Evolutionary conservation across 2,888 invertebrate species (phyloP), one percentile per base, ranked within the genome.

Genomic region (Apamea sordens): DNA sequence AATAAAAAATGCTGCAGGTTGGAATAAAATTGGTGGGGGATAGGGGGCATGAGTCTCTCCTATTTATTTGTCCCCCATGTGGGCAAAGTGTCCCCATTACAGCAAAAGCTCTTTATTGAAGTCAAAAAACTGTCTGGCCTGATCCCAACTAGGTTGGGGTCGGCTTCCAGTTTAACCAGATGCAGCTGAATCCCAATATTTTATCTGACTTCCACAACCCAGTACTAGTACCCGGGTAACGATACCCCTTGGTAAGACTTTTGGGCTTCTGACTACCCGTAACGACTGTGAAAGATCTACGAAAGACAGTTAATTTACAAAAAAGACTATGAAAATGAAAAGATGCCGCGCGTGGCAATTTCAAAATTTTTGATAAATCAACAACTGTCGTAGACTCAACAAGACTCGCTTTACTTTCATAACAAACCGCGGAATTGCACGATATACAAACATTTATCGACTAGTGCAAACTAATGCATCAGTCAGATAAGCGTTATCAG

Each of bases 391-490:
- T 84, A 77, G 53, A 77, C 53, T 78, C 8, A 63, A 63, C 53
- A 53, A 61, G 8, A 61, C 44, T 64, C 24, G 44, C 18, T 76
- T 44, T 63, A 53, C 41, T 72, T 73, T 70, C 56, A 65, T 73
- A 85, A 82, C 32, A 81, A 65, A 70, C 41, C 47, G 53, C 74
- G 64, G 44, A 76, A 82, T 41, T 74, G 65, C 74, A 73, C 18
- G 61, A n/a, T 70, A 70, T 8, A 68, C 44, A 82, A 82, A 84
- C 61, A 77, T 83, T 86, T 65, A 76, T 41, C 64, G 18, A 64
- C 32, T 65, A 79, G 79, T 71, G 83, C 50, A 73, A 78, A 77
- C 75, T 59, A 7, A 64, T 73, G 47, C 70, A 86, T 86, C 77
- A 47, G 64, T 73, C 69, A 69, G 78, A 76, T 76, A 76, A 3